Conservation (phyloP, 92 coral and sea anemone species). For the Phenganax subtilis region DNA sequence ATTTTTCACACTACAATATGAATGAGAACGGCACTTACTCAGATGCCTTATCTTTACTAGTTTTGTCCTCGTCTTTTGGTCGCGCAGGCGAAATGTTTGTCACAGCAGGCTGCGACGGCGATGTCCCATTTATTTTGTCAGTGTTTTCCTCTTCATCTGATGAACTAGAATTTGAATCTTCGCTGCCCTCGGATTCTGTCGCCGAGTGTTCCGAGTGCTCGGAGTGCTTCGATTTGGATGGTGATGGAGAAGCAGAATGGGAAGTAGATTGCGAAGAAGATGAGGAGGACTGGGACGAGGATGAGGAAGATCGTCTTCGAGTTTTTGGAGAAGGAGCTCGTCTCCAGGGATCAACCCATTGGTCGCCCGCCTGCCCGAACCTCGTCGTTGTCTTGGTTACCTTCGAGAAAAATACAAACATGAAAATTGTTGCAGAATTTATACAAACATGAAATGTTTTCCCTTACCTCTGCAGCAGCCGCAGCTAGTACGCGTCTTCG, state of each 20-base stretch:
- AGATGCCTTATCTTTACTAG: neutral
- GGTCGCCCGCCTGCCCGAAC: constrained; percentile 35
- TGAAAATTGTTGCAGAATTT: neutral
- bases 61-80: constrained; percentile 1
- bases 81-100: neutral
- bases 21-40: constrained; percentile 3
- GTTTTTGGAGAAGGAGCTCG: constrained; percentile 39
- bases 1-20: neutral
- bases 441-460: neutral
- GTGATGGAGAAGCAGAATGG: constrained; percentile 64
- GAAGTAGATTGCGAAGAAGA: constrained; percentile 91
- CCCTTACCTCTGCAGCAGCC: constrained; percentile 35
- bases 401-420: neutral
- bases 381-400: constrained; percentile 35
- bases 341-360: constrained; percentile 42
- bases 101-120: neutral
- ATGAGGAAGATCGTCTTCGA: constrained; percentile 52
- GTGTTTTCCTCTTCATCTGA: constrained; percentile 24
- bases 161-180: constrained; percentile 3
- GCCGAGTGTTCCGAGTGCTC: constrained; percentile 31
- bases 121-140: neutral
- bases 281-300: constrained; percentile 60
- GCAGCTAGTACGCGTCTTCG: constrained; percentile 24
- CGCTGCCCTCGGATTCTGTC: constrained; percentile 22
- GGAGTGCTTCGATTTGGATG: constrained; percentile 24